Percentiles rank a stretch among this genome's conserved stretches.
These are phyloP conservation scores for Drosophila infuscata DNA, from an alignment of 2,888 invertebrate species.

Conservation along the genomic window DNA sequence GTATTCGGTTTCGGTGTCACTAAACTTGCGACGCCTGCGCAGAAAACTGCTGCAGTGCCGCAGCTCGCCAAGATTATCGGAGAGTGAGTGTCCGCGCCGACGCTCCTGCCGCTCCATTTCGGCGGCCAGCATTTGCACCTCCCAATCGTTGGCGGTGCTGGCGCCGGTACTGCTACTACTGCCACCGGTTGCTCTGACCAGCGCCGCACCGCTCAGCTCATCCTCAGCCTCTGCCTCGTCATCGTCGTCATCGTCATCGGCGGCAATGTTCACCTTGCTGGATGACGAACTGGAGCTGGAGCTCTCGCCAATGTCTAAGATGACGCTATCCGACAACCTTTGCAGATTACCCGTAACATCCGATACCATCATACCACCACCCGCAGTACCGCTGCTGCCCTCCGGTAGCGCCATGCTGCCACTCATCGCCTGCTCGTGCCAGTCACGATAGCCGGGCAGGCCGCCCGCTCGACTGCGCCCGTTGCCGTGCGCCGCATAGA, in stretches of 20 bases:
- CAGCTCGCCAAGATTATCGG: constrained; percentile 77
- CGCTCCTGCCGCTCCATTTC: constrained; percentile 88
- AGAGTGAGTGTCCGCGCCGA: constrained; percentile 78
- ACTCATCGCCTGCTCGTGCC: constrained; percentile 48
- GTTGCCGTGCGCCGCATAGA: constrained; percentile 60
- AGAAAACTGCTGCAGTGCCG: constrained; percentile 74
- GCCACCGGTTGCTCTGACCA: constrained; percentile 21
- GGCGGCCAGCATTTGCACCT: constrained; percentile 91
- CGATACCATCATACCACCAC: constrained; percentile 69
- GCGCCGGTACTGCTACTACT: constrained; percentile 9
- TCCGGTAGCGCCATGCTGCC: constrained; percentile 12
- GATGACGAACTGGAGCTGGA: constrained; percentile 83
- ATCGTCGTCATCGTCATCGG: constrained; percentile 65
- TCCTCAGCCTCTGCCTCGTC: constrained; percentile 79
- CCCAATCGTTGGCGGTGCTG: constrained; percentile 88
- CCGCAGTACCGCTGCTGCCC: constrained; percentile 1
- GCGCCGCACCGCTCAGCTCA: constrained; percentile 55
- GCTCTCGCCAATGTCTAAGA: constrained; percentile 83
- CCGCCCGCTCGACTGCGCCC: constrained; percentile 42
- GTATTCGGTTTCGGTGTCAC: constrained; percentile 84
- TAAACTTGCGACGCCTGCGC: constrained; percentile 82
- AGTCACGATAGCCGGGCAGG: constrained; percentile 61
- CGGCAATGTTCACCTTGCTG: constrained; percentile 77
- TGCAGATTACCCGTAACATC: constrained; percentile 85
- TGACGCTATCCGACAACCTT: constrained; percentile 84